phyloP scores from a whole-genome alignment of 2,888 invertebrate genomes.

The Tuberolachnus salignus region DNA sequence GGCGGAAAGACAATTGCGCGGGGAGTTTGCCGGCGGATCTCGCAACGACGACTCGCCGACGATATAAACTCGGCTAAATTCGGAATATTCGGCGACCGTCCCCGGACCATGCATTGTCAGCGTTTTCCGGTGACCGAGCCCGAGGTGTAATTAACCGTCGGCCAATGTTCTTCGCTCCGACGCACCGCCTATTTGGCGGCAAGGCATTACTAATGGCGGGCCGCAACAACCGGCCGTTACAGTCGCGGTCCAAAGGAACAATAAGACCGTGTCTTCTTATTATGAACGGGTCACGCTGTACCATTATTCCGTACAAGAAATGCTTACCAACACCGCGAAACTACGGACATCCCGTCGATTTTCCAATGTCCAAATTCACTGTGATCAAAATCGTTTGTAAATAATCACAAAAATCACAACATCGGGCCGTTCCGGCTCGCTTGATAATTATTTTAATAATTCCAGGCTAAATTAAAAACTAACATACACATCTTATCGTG shows the following conservation, averaged over 20 bases:
- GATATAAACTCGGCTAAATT: slow-evolving; percentile 46
- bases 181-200: neutral
- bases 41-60: neutral
- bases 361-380: no score
- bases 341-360: no score
- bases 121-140: slow-evolving; percentile 2
- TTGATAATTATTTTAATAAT: no score
- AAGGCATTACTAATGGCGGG: neutral
- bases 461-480: no score
- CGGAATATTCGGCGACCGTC: slow-evolving; percentile 17
- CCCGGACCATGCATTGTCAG: slow-evolving; percentile 29
- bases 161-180: slow-evolving; percentile 11
- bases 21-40: slow-evolving; percentile 16
- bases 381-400: no score
- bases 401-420: no score
- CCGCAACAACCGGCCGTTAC: neutral
- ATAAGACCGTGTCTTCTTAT: neutral
- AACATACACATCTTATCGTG: no score
- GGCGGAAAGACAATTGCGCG: slow-evolving; percentile 21
- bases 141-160: slow-evolving; percentile 29
- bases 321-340: no score
- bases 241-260: neutral
- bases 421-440: no score
- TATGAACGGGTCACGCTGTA: no score
- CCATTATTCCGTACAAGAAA: no score